phyloP scores from a whole-genome alignment of 2,113 vertebrate genomes.

The Chaetops frenatus region DNA sequence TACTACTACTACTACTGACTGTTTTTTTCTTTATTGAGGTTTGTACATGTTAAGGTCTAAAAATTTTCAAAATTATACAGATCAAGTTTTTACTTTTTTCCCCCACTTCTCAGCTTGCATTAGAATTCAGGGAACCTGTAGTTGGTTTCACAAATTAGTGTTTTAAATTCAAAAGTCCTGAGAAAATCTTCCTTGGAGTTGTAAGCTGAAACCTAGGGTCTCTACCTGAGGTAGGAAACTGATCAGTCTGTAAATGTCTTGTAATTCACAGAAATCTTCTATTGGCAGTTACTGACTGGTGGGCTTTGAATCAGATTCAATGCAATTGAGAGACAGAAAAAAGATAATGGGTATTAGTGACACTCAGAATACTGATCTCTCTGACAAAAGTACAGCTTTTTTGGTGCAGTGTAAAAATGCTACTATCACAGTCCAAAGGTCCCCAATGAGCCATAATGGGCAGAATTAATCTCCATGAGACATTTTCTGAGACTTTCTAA shows the following conservation, averaged over 20 bases:
- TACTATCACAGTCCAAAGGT: not conserved
- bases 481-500: not conserved
- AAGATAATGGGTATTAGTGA: not conserved
- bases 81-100: rapidly evolving
- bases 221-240: not conserved
- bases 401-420: not conserved
- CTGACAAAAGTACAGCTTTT: not conserved
- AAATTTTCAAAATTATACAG: not conserved
- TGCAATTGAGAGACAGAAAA: not conserved
- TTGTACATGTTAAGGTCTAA: not conserved
- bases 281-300: not conserved
- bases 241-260: not conserved
- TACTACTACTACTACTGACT: not conserved
- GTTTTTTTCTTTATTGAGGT: not conserved
- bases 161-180: not conserved
- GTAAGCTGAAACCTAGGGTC: not conserved
- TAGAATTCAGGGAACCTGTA: not conserved
- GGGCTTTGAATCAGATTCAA: not conserved
- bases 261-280: not conserved
- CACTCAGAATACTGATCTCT: not conserved
- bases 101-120: rapidly evolving
- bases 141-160: not conserved
- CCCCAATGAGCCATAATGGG: not conserved
- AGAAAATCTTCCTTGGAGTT: not conserved
- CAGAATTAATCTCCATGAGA: not conserved